These are phyloP conservation scores for Myotis daubentonii DNA, from an alignment of 2,797 vertebrate species.

Conservation along the genomic window DNA sequence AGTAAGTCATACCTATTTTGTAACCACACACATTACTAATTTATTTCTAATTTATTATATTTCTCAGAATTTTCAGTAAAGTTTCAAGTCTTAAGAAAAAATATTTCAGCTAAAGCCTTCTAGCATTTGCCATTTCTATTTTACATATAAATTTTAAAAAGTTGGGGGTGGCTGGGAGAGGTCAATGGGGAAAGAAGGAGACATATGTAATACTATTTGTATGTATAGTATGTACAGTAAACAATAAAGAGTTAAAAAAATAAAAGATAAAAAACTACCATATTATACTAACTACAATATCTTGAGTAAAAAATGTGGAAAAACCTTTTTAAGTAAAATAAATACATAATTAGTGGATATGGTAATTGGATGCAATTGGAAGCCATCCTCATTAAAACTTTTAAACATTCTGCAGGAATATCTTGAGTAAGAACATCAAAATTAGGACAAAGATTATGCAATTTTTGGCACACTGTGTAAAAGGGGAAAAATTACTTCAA, in stretches of 20 bases:
- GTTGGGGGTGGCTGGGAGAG: no score
- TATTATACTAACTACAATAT: neutral
- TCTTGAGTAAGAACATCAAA: neutral
- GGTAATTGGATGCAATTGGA: neutral
- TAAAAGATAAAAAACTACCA: no score
- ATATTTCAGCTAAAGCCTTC: neutral
- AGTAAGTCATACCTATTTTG: neutral
- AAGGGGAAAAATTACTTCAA: neutral
- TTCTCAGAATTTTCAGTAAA: neutral
- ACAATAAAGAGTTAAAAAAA: no score
- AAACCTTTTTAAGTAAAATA: neutral
- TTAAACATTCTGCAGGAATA: neutral
- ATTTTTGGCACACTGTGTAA: neutral
- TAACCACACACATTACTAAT: neutral
- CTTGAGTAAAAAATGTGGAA: neutral
- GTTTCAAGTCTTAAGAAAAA: neutral
- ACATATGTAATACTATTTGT: no score
- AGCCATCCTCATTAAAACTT: neutral
- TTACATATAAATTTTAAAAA: neutral
- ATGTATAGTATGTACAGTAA: no score
- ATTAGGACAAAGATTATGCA: neutral
- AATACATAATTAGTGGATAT: neutral
- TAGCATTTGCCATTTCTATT: neutral
- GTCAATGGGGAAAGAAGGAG: no score
- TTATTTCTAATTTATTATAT: neutral